Conservation (phyloP, 2,797 vertebrate species). For the Knipowitschia caucasica region DNA sequence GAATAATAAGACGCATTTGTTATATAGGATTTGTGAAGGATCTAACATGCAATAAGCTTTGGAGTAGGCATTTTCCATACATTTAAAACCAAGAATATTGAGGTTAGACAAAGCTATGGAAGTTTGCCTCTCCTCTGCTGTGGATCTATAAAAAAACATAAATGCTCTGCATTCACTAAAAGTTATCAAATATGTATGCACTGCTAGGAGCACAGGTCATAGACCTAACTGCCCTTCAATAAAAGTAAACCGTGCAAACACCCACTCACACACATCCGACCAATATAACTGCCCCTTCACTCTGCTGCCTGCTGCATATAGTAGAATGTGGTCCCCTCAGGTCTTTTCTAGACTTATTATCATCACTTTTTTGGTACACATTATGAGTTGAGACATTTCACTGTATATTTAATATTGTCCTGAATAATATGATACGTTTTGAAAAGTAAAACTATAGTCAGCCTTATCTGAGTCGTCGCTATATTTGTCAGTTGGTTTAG, state of each 20-base stretch:
- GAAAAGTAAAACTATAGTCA: neutral
- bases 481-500: slow-evolving; percentile 36
- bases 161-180: slow-evolving; percentile 13
- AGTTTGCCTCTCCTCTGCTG: slow-evolving; percentile 3
- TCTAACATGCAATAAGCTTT: slow-evolving; percentile 17
- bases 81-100: slow-evolving; percentile 7
- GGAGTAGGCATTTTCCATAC: slow-evolving; percentile 13
- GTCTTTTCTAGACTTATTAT: neutral
- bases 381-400: neutral
- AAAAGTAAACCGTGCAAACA: slow-evolving; percentile 18
- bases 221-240: slow-evolving; percentile 39
- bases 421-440: neutral
- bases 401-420: neutral
- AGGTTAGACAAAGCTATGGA: slow-evolving; percentile 9
- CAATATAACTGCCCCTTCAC: slow-evolving; percentile 14
- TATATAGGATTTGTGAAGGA: slow-evolving; percentile 29
- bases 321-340: slow-evolving; percentile 3
- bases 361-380: neutral
- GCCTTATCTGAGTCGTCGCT: slow-evolving; percentile 28
- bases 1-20: slow-evolving; percentile 35
- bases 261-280: slow-evolving; percentile 13
- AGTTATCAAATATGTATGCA: slow-evolving; percentile 56
- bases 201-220: slow-evolving; percentile 38
- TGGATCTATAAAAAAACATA: slow-evolving; percentile 3
- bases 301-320: slow-evolving; percentile 6